Evolutionary conservation across 2,113 vertebrate species (phyloP).

Genomic region (Chaenocephalus aceratus): DNA sequence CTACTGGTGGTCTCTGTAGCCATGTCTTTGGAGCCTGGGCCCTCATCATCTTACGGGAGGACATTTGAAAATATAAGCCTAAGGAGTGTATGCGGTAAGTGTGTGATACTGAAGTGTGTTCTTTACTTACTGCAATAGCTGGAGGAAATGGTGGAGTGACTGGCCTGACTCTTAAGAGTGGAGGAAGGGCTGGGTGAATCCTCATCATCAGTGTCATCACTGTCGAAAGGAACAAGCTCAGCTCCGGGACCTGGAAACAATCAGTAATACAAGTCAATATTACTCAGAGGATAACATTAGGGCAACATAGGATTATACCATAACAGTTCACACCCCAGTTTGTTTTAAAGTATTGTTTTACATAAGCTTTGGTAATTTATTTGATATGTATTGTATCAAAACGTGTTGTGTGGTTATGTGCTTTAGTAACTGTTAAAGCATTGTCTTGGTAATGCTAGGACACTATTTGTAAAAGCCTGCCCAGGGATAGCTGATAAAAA

Average conservation of each 20-base stretch:
- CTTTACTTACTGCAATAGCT: conserved; percentile 93
- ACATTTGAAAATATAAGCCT: not conserved
- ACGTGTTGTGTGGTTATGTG: no score
- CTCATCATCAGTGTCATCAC: conserved; percentile 95
- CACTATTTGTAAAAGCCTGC: no score
- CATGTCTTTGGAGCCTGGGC: conserved; percentile 91
- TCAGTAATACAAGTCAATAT: not conserved
- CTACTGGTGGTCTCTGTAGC: conserved; percentile 94
- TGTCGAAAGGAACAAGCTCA: conserved; percentile 96
- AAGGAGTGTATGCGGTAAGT: not conserved
- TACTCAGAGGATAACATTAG: not conserved
- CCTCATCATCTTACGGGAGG: conserved; percentile 89
- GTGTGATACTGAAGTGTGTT: not conserved
- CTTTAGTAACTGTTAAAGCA: no score
- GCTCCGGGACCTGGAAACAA: conserved; percentile 69
- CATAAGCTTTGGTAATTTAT: no score
- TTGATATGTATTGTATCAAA: no score
- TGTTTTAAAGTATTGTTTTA: not conserved
- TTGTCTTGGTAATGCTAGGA: no score
- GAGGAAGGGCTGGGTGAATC: conserved; percentile 97
- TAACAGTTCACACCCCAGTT: not conserved
- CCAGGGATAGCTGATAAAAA: no score
- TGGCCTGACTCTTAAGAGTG: conserved; percentile 97
- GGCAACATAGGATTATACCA: not conserved
- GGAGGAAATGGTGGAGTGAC: conserved; percentile 97